Base-by-base conservation (phyloP, 2,888 invertebrate genomes). In the Serripes groenlandicus region DNA sequence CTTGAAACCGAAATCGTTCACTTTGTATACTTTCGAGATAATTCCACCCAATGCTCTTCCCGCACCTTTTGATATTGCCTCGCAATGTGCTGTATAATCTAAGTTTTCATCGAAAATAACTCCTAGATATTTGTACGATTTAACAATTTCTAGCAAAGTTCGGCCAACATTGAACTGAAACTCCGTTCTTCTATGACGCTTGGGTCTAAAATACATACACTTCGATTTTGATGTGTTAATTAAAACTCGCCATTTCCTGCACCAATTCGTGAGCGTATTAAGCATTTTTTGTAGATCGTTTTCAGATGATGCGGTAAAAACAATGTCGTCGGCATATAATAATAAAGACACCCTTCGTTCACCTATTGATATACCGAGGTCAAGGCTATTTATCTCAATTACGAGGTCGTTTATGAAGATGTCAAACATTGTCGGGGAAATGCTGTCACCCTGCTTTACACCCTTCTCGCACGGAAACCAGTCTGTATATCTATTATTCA, bases 51-150 rank as follows among this genome's bases (percentile, higher is more conserved):
- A 49, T 1, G 83, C 83, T 18, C 83, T 62, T 3, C 81, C 75
- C 1, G 69, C 84, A 37, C 66, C 60, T 54, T 78, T 77, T 9
- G 26, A 30, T 32, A 58, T 23, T 32, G 28, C 26, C 28, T 77
- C 76, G 54, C 77, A 52, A 60, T 64, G 26, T 9, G 18, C 7
- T 26, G 34, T 18, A 42, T 64, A 78, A 56, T 66, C 56, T 7
- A 80, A 72, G 11, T 74, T 79, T 64, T 58, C 56, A 35, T 70
- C 28, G 34, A 84, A 81, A 18, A 54, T 78, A 9, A 81, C 76
- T 11, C 85, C 85, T 7, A 85, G 71, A 56, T 85, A 85, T 60
- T 78, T 81, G 60, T 81, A 85, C 1, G 66, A 37, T 9, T 56
- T 62, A 11, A 81, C 75, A 11, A 32, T 42, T 62, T 81, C 71